These are phyloP conservation scores for Pseudolycoriella hygida DNA, from an alignment of 2,888 invertebrate genomes.

Conservation along the genomic window DNA sequence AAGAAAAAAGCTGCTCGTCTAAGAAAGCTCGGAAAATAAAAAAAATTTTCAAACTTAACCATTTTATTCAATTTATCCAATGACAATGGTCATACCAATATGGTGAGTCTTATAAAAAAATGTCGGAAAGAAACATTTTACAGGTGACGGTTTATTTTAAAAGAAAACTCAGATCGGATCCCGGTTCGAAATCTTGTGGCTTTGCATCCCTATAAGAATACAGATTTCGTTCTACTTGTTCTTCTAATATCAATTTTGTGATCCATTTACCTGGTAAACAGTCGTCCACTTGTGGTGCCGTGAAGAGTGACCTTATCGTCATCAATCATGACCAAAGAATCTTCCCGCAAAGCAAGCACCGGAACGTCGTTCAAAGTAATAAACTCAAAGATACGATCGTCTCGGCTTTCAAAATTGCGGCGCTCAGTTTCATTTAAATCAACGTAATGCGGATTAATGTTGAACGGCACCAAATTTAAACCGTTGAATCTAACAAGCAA, in stretches of 20 bases:
- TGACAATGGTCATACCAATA: too few species aligned
- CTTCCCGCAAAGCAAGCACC: constrained; percentile 58
- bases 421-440: constrained; percentile 41
- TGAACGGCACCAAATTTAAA: constrained; percentile 56
- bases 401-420: constrained; percentile 66
- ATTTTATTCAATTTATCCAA: too few species aligned
- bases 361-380: constrained; percentile 37
- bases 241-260: not conserved
- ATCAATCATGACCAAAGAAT: constrained; percentile 42
- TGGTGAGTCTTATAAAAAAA: too few species aligned
- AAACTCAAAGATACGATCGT: constrained; percentile 52
- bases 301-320: constrained; percentile 37
- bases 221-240: not conserved
- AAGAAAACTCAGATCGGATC: constrained; percentile 11
- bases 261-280: constrained; percentile 41
- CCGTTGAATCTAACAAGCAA: constrained; percentile 38
- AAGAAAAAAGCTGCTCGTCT: too few species aligned
- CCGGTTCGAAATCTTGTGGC: constrained; percentile 8
- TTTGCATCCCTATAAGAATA: constrained; percentile 7
- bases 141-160: constrained; percentile 10
- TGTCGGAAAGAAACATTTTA: too few species aligned
- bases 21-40: too few species aligned
- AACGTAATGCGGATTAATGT: constrained; percentile 72
- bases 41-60: too few species aligned
- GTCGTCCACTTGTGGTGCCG: constrained; percentile 41